A percentile compares a stretch with the other conserved stretches of the same genome.
phyloP scores from a whole-genome alignment of 2,888 invertebrate species.

The Eumacrocentrus americanus region DNA sequence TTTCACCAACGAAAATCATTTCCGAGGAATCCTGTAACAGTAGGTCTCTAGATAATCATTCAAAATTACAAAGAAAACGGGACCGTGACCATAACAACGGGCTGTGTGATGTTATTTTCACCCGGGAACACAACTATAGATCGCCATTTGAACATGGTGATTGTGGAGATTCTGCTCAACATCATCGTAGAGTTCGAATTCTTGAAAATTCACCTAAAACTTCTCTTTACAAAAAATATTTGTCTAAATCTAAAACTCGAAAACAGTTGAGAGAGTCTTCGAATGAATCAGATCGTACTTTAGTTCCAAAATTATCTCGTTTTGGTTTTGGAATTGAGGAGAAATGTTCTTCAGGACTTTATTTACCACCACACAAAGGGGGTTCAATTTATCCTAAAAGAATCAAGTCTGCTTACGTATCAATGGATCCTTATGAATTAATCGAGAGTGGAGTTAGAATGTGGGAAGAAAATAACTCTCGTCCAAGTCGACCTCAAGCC shows the following conservation, averaged over 20 bases:
- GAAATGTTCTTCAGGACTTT: constrained; percentile 61
- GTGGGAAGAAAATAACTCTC: constrained; percentile 42
- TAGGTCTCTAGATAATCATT: constrained; percentile 39
- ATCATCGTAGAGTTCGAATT: not conserved
- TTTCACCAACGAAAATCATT: constrained; percentile 2
- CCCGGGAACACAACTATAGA: constrained; percentile 31
- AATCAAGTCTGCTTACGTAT: constrained; percentile 14
- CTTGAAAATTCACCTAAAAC: not conserved
- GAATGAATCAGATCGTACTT: not conserved
- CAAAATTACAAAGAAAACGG: not conserved
- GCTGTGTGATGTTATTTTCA: constrained; percentile 47
- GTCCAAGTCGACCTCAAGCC: constrained; percentile 6
- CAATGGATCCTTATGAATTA: constrained; percentile 35
- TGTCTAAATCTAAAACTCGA: constrained; percentile 6
- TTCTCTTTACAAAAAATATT: not conserved
- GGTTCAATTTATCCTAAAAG: constrained; percentile 24
- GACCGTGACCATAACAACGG: constrained; percentile 25
- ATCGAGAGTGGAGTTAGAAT: constrained; percentile 46
- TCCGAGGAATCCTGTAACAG: constrained; percentile 36
- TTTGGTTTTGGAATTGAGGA: constrained; percentile 63
- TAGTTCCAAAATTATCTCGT: constrained; percentile 49
- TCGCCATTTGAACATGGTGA: not conserved
- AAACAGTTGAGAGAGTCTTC: constrained; percentile 16
- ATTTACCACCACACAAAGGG: constrained; percentile 47
- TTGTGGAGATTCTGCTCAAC: not conserved